Percentiles rank a stretch among this genome's conserved stretches.
Evolutionary conservation across 2,113 vertebrate species (phyloP).

Genomic region (Apistogramma diplotaenia): DNA sequence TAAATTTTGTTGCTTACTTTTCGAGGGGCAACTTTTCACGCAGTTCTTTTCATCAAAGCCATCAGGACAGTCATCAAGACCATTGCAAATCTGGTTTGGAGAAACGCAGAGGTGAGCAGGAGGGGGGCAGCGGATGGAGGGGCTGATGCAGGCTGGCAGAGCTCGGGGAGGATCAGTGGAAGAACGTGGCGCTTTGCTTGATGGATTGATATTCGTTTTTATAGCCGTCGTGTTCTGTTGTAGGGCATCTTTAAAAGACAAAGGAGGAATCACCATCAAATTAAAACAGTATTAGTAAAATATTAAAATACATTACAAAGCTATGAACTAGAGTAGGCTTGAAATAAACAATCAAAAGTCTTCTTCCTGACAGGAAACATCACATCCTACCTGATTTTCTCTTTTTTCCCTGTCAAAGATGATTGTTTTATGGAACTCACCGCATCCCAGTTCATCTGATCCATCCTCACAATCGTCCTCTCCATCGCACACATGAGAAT

Average conservation of each 20-base stretch:
- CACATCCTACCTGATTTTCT: neutral
- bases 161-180: neutral
- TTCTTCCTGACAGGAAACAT: no score
- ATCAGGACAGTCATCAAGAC: slow-evolving; percentile 80
- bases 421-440: slow-evolving; percentile 4
- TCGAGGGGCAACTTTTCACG: slow-evolving; percentile 65
- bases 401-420: neutral
- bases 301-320: neutral
- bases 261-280: neutral
- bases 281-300: neutral
- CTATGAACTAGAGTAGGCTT: neutral
- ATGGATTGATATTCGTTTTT: neutral
- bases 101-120: slow-evolving; percentile 70
- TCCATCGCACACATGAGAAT: slow-evolving; percentile 81
- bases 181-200: neutral
- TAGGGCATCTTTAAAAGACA: slow-evolving; percentile 55
- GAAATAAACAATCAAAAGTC: no score
- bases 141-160: slow-evolving; percentile 64
- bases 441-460: slow-evolving; percentile 81
- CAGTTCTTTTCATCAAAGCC: slow-evolving; percentile 84
- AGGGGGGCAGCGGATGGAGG: slow-evolving; percentile 75
- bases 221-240: slow-evolving; percentile 58
- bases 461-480: slow-evolving; percentile 83
- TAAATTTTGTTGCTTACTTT: slow-evolving; percentile 62
- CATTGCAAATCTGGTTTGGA: slow-evolving; percentile 79